A percentile compares a stretch with the other conserved stretches of the same genome.
Conservation (phyloP, 1,140 invertebrate genomes). For the Pseudomyrmex dendroicus region DNA sequence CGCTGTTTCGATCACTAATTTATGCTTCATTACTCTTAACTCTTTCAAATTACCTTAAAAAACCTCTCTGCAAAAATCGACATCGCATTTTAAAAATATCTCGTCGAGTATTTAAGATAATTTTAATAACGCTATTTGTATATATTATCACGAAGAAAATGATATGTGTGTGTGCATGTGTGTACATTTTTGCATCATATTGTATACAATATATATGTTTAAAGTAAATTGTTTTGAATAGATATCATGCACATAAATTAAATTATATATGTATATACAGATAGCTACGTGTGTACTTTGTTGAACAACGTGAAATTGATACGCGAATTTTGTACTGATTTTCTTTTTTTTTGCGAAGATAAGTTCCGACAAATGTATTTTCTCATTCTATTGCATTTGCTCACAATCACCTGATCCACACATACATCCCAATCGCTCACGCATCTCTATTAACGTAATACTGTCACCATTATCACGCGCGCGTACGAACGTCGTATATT, state of each 20-base stretch:
- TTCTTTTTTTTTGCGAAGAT: background rate
- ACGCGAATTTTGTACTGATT: background rate
- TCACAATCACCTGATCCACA: conserved; percentile 17
- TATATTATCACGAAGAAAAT: background rate
- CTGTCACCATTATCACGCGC: conserved; percentile 47
- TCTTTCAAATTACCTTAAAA: background rate
- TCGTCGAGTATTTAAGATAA: too few relatives aligned
- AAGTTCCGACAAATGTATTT: background rate
- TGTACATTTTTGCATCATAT: background rate
- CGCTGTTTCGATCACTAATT: conserved; percentile 1
- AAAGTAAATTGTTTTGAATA: too few relatives aligned
- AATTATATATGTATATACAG: too few relatives aligned
- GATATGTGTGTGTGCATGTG: too few relatives aligned
- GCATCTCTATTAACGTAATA: conserved; percentile 51
- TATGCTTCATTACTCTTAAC: background rate
- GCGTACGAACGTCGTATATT: conserved; percentile 29
- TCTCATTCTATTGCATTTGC: conserved; percentile 31
- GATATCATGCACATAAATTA: too few relatives aligned
- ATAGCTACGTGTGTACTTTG: background rate
- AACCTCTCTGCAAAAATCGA: background rate
- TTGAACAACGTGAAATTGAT: background rate
- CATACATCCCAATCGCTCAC: conserved; percentile 48
- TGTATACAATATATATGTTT: background rate
- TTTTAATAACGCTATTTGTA: background rate
- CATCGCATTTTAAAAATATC: too few relatives aligned